phyloP scores from a whole-genome alignment of 2,888 invertebrate species.

The Criorhina ranunculi region DNA sequence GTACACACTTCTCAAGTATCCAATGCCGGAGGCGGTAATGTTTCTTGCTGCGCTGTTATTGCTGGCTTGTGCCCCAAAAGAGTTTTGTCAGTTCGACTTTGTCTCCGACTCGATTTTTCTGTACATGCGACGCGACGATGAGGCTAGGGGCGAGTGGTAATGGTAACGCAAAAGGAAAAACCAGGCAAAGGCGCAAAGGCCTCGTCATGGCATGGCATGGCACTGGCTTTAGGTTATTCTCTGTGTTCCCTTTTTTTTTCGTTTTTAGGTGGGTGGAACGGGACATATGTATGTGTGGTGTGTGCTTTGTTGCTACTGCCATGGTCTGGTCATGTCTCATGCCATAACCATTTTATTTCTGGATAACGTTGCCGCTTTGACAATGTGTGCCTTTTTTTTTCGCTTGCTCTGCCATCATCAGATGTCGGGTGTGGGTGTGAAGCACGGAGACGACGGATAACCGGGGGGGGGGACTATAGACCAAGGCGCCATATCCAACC shows the following conservation, averaged over 20 bases:
- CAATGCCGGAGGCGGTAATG: conserved; percentile 68
- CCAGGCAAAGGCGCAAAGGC: conserved; percentile 59
- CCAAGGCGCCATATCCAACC: conserved; percentile 75
- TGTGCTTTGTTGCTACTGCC: conserved; percentile 47
- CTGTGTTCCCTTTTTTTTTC: conserved; percentile 13
- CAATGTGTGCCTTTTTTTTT: conserved; percentile 69
- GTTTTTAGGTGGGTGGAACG: conserved; percentile 40
- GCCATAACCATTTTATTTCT: conserved; percentile 69
- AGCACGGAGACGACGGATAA: conserved; percentile 60
- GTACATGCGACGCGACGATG: conserved; percentile 63
- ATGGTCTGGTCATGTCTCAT: conserved; percentile 75
- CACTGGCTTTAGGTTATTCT: conserved; percentile 24
- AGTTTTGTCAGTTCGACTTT: conserved; percentile 75
- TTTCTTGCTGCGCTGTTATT: conserved; percentile 64
- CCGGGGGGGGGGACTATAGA: conserved; percentile 68
- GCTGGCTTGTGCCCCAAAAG: conserved; percentile 71
- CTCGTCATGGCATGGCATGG: conserved; percentile 50
- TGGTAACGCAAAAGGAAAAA: neutral
- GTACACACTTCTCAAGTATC: conserved; percentile 67
- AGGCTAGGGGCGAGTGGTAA: conserved; percentile 14
- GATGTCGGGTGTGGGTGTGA: conserved; percentile 32
- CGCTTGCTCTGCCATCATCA: conserved; percentile 62
- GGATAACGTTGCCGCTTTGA: conserved; percentile 74
- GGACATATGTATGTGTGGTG: conserved; percentile 19
- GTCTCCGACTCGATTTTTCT: conserved; percentile 59